Conservation (phyloP, 2,888 invertebrate genomes). For the Perithous albicinctus region DNA sequence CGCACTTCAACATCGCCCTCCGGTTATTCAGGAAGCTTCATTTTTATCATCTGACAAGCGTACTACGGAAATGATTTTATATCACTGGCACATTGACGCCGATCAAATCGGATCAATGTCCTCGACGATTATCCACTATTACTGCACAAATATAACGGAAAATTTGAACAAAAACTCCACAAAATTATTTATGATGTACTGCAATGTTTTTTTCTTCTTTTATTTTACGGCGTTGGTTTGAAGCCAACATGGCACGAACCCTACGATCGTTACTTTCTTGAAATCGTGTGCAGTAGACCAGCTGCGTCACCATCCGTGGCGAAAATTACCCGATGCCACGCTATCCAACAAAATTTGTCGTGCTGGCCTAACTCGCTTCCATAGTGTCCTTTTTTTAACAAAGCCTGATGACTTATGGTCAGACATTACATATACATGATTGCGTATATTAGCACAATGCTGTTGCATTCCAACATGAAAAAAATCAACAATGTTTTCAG, state of each 20-base stretch:
- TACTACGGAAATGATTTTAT: constrained; percentile 11
- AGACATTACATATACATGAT: not conserved
- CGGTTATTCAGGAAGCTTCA: constrained; percentile 8
- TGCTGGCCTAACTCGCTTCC: not conserved
- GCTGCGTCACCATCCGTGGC: not conserved
- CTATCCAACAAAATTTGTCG: not conserved
- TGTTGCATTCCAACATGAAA: no score
- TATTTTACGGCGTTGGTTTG: not conserved
- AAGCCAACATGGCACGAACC: not conserved
- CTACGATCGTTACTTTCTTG: not conserved
- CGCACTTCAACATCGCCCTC: not conserved
- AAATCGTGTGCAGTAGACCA: not conserved
- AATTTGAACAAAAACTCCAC: not conserved
- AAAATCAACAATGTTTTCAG: not conserved
- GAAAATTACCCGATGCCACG: not conserved
- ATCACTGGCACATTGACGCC: not conserved
- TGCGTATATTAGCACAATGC: not conserved
- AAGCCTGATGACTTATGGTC: not conserved
- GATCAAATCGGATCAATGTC: not conserved
- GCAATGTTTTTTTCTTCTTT: not conserved
- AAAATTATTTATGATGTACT: not conserved
- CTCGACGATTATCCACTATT: not conserved
- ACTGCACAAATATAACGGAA: not conserved
- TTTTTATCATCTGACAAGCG: constrained; percentile 9
- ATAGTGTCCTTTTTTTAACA: not conserved